These are phyloP conservation scores for Frankliniella fusca DNA, from an alignment of 2,888 invertebrate species.

Conservation along the genomic window DNA sequence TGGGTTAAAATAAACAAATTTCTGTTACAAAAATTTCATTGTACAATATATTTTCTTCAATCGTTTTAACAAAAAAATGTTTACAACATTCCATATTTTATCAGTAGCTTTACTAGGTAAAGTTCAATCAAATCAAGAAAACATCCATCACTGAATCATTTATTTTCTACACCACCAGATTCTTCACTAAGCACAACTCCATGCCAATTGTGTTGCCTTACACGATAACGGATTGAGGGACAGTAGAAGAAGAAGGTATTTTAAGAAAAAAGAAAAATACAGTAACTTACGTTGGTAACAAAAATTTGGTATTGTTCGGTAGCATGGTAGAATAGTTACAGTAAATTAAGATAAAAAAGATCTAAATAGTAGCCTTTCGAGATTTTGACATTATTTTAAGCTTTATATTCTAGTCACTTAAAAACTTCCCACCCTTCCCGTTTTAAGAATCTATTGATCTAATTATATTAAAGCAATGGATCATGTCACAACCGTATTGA, in stretches of 20 bases:
- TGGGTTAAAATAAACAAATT: background rate
- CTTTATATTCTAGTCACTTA: slow-evolving; percentile 7
- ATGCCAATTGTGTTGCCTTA: slow-evolving; percentile 18
- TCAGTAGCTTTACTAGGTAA: background rate
- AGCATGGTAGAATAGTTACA: slow-evolving; percentile 15
- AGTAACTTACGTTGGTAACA: slow-evolving; percentile 23
- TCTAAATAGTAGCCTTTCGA: background rate
- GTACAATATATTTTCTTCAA: slow-evolving; percentile 18
- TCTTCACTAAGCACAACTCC: background rate
- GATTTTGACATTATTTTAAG: slow-evolving; percentile 23
- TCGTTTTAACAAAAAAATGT: background rate
- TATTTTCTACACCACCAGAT: background rate
- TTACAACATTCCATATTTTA: slow-evolving; percentile 19
- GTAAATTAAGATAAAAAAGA: background rate
- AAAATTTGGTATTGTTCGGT: slow-evolving; percentile 25
- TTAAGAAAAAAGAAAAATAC: slow-evolving; percentile 9
- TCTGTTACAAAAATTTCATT: slow-evolving; percentile 17
- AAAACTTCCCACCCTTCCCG: slow-evolving; percentile 16
- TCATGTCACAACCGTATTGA: slow-evolving; percentile 24
- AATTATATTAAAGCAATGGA: slow-evolving; percentile 9
- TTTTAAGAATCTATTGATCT: slow-evolving; percentile 20
- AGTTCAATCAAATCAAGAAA: background rate
- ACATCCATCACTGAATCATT: slow-evolving; percentile 9
- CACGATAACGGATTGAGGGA: slow-evolving; percentile 16
- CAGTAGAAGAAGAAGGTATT: slow-evolving; percentile 16